These are phyloP conservation scores for Phyllotreta striolata DNA, from an alignment of 2,888 invertebrate species.

Conservation along the genomic window DNA sequence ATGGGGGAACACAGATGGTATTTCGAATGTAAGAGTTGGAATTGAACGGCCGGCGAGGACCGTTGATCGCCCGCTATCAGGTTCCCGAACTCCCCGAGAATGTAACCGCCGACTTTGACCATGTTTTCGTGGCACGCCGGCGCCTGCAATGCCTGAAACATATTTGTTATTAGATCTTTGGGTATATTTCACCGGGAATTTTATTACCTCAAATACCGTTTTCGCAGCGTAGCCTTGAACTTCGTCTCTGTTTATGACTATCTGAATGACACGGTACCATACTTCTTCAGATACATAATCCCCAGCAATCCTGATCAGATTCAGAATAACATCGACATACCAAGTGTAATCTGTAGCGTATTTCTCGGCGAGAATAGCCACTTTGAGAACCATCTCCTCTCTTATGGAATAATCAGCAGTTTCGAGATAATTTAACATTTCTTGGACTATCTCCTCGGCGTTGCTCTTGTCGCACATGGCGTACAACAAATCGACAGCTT, in stretches of 20 bases:
- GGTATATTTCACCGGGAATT: slow-evolving; percentile 20
- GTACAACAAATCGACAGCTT: slow-evolving; percentile 97
- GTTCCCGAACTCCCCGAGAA: slow-evolving; percentile 99
- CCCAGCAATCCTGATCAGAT: slow-evolving; percentile 98
- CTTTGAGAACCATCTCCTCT: slow-evolving; percentile 99
- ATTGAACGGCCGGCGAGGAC: slow-evolving; percentile 96
- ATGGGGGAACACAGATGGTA: slow-evolving; percentile 98
- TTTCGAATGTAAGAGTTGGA: slow-evolving; percentile 97
- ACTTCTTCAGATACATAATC: slow-evolving; percentile 99
- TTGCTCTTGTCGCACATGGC: slow-evolving; percentile 99
- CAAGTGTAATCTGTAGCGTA: slow-evolving; percentile 99
- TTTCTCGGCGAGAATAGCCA: slow-evolving; percentile 98
- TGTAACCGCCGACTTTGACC: slow-evolving; percentile 99
- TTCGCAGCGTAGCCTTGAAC: slow-evolving; percentile 99
- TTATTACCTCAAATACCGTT: slow-evolving; percentile 91
- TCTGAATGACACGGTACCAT: slow-evolving; percentile 99
- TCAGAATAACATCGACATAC: slow-evolving; percentile 97
- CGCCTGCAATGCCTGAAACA: slow-evolving; percentile 84
- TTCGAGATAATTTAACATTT: slow-evolving; percentile 98
- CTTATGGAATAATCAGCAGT: slow-evolving; percentile 99
- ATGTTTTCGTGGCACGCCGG: slow-evolving; percentile 99
- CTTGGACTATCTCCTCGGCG: slow-evolving; percentile 98
- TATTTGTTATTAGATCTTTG: slow-evolving; percentile 14
- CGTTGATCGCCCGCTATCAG: slow-evolving; percentile 98
- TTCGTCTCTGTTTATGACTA: slow-evolving; percentile 99